phyloP scores from a whole-genome alignment of 2,888 invertebrate species.

The Apotomis betuletana region DNA sequence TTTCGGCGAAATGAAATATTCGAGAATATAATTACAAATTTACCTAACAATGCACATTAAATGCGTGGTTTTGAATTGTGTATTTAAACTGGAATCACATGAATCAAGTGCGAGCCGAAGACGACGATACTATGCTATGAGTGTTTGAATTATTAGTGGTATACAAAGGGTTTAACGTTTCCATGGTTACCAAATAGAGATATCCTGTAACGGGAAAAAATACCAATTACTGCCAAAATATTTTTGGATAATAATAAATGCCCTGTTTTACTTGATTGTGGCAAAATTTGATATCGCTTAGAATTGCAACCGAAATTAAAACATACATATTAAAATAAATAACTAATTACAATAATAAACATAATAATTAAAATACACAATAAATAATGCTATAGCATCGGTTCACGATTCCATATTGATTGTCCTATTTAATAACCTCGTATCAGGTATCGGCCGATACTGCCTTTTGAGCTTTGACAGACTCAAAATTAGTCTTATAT shows the following conservation, averaged over 20 bases:
- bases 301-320: background rate
- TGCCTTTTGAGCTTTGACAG: background rate
- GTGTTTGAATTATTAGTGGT: too few species aligned
- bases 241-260: too few species aligned
- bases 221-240: background rate
- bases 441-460: background rate
- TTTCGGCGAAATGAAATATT: too few species aligned
- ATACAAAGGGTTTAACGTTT: too few species aligned
- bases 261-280: too few species aligned
- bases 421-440: background rate
- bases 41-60: background rate
- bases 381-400: conserved; percentile 21
- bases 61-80: too few species aligned
- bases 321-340: conserved; percentile 23
- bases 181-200: too few species aligned
- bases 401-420: conserved; percentile 1
- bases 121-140: too few species aligned
- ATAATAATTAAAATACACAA: conserved; percentile 22
- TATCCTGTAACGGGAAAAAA: background rate
- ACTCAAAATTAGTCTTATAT: background rate
- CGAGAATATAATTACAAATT: too few species aligned
- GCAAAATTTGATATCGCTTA: conserved; percentile 1
- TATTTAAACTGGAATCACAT: too few species aligned
- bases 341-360: conserved; percentile 9
- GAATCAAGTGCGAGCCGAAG: too few species aligned